Evolutionary conservation across 2,888 invertebrate species (phyloP).

Genomic region (Hypomecis atomaria): DNA sequence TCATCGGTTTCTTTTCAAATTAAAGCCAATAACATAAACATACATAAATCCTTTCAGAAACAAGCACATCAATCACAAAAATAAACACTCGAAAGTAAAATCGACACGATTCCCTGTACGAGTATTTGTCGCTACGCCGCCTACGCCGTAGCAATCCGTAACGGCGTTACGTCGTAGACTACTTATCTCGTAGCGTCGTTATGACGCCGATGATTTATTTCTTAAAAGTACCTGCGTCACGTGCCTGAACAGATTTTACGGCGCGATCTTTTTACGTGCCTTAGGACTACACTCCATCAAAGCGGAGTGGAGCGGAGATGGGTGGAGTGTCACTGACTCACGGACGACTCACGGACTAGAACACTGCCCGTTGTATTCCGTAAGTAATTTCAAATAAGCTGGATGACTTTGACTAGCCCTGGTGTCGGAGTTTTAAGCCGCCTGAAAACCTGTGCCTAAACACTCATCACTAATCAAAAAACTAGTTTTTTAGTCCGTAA

Average conservation of each 20-base stretch:
- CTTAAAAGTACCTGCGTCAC: conserved; percentile 24
- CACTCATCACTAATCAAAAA: no score
- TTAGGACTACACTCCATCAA: not conserved
- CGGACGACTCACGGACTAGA: no score
- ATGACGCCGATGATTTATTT: conserved; percentile 41
- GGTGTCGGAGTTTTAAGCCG: no score
- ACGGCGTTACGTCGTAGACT: conserved; percentile 42
- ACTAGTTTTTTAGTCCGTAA: no score
- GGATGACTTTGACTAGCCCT: no score
- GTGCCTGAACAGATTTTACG: conserved; percentile 27
- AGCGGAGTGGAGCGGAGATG: no score
- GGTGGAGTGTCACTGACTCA: no score
- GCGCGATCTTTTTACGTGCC: conserved; percentile 19
- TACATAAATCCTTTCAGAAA: not conserved
- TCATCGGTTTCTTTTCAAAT: no score
- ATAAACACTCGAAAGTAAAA: conserved; percentile 11
- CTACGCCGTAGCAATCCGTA: conserved; percentile 40
- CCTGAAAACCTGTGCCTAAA: no score
- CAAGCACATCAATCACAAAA: conserved; percentile 12
- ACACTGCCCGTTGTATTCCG: no score
- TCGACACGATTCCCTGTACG: conserved; percentile 4
- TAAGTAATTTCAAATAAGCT: no score
- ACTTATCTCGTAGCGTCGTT: conserved; percentile 37
- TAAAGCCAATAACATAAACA: not conserved
- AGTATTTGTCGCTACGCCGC: conserved; percentile 21